These are phyloP conservation scores for Stratiomys singularior DNA, from an alignment of 2,888 invertebrate species.

Conservation along the genomic window DNA sequence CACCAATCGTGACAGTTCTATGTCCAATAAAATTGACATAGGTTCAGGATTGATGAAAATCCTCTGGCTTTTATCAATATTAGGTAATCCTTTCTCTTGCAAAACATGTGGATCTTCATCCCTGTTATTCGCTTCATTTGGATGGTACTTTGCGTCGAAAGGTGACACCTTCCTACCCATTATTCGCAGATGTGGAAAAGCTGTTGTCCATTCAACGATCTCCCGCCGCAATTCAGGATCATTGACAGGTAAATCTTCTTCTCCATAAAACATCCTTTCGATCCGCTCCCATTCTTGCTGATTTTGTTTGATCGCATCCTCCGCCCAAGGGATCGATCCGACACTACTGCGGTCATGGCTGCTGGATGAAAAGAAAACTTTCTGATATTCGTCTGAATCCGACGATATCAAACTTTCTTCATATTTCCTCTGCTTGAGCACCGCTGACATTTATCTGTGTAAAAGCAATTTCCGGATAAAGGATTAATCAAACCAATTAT, in stretches of 20 bases:
- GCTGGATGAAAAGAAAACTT: conserved; percentile 62
- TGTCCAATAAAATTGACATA: conserved; percentile 12
- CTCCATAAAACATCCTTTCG: conserved; percentile 61
- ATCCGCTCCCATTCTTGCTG: conserved; percentile 64
- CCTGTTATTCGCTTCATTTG: conserved; percentile 44
- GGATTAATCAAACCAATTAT: neutral
- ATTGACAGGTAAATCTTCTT: conserved; percentile 57
- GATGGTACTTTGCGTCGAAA: neutral
- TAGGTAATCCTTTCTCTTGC: neutral
- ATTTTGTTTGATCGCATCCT: conserved; percentile 65
- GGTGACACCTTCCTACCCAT: conserved; percentile 35
- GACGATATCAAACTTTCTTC: conserved; percentile 35
- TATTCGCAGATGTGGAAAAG: conserved; percentile 58
- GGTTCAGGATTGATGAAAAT: conserved; percentile 30
- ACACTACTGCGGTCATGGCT: conserved; percentile 63
- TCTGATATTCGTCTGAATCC: conserved; percentile 59
- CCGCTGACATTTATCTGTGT: conserved; percentile 34
- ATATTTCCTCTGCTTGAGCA: neutral
- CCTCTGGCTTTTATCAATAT: neutral
- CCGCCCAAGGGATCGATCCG: conserved; percentile 66
- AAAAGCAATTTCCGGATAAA: neutral
- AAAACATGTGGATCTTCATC: neutral
- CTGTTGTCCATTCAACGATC: conserved; percentile 63
- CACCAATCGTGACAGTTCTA: conserved; percentile 19
- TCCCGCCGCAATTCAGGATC: conserved; percentile 61